phyloP scores from a whole-genome alignment of 2,113 vertebrate species.

The Labeo rohita region DNA sequence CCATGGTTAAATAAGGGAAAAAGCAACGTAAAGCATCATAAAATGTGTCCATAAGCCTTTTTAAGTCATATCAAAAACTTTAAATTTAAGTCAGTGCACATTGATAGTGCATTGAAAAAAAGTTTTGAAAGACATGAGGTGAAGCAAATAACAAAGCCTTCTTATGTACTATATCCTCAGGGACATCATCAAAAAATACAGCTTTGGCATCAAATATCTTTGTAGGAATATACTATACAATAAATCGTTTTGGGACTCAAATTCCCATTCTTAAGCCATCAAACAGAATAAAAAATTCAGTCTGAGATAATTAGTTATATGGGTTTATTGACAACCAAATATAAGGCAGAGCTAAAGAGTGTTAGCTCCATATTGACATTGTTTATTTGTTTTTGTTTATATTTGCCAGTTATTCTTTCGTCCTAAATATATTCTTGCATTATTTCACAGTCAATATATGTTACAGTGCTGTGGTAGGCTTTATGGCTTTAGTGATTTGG shows the following conservation, averaged over 20 bases:
- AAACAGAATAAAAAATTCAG: conserved; percentile 10
- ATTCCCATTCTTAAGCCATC: background rate
- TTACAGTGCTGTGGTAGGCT: background rate
- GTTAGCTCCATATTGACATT: background rate
- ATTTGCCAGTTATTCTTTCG: background rate
- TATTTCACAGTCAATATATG: background rate
- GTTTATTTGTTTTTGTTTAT: too few species aligned
- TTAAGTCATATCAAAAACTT: background rate
- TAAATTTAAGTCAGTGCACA: background rate
- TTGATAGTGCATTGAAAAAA: background rate
- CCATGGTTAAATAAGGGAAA: background rate
- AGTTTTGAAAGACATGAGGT: background rate
- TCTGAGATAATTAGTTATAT: conserved; percentile 9
- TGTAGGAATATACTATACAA: background rate
- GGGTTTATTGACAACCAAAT: background rate
- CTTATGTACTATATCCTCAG: background rate
- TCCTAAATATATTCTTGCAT: background rate
- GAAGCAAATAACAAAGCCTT: background rate
- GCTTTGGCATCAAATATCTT: background rate
- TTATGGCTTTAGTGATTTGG: background rate
- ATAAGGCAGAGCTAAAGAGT: background rate
- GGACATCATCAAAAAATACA: background rate
- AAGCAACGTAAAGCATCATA: background rate
- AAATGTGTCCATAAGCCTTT: background rate
- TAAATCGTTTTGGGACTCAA: background rate